Conservation (phyloP, 2,888 invertebrate species). For the Athalia rosae region DNA sequence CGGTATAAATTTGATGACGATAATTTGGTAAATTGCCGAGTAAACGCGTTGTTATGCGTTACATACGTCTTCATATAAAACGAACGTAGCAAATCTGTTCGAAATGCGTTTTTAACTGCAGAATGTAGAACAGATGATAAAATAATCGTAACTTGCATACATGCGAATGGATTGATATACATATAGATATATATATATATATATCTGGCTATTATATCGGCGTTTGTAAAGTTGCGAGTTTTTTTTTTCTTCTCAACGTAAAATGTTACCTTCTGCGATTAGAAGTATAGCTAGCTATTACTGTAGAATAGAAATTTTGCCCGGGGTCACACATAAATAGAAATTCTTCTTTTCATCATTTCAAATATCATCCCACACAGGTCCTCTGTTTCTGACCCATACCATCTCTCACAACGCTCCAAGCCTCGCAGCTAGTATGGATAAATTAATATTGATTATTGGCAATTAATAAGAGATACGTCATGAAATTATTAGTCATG, state of each 20-base stretch:
- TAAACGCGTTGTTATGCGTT: not conserved
- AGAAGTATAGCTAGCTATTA: not conserved
- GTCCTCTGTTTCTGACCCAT: conserved; percentile 6
- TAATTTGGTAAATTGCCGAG: conserved; percentile 16
- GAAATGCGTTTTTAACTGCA: too few relatives aligned
- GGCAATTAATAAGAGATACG: conserved; percentile 23
- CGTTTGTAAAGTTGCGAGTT: not conserved
- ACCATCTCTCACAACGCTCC: conserved; percentile 26
- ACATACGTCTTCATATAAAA: too few relatives aligned
- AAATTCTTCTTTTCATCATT: conserved; percentile 49
- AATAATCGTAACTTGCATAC: not conserved
- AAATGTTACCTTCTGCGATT: conserved; percentile 33
- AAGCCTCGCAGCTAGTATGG: conserved; percentile 8
- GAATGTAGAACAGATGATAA: not conserved
- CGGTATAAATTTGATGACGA: conserved; percentile 23
- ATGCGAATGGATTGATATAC: not conserved
- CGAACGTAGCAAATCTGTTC: too few relatives aligned
- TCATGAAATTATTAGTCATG: not conserved
- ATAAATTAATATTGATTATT: conserved; percentile 38
- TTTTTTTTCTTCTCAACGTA: conserved; percentile 16
- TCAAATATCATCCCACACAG: conserved; percentile 38
- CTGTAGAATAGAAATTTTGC: conserved; percentile 51
- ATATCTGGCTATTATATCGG: not conserved
- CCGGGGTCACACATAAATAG: conserved; percentile 47
- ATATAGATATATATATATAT: not conserved